Evolutionary conservation across 2,888 invertebrate genomes (phyloP).

Genomic region (Opisthograptis luteolata): DNA sequence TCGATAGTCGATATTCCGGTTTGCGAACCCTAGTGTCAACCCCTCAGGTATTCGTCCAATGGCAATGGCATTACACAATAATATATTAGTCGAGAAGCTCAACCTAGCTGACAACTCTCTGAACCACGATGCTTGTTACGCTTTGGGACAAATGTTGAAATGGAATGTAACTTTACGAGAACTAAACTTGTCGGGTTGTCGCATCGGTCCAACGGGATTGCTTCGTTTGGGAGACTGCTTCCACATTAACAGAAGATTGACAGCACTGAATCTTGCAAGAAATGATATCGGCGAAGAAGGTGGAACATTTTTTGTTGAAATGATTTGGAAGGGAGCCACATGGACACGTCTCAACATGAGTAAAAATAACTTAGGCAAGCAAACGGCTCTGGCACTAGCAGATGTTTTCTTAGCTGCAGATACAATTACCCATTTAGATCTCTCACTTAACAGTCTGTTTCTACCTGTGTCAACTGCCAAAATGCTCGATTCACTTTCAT

Average conservation of each 20-base stretch:
- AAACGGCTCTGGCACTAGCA: slow-evolving; percentile 42
- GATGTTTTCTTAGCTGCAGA: slow-evolving; percentile 46
- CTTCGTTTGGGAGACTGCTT: slow-evolving; percentile 41
- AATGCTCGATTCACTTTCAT: slow-evolving; percentile 43
- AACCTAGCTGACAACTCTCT: slow-evolving; percentile 54
- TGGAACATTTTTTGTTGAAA: slow-evolving; percentile 42
- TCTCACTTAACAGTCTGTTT: slow-evolving; percentile 53
- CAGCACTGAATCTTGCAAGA: slow-evolving; percentile 42
- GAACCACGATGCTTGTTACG: slow-evolving; percentile 54
- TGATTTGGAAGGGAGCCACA: slow-evolving; percentile 37
- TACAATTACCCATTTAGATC: slow-evolving; percentile 47
- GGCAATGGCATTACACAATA: slow-evolving; percentile 49
- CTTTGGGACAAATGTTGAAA: slow-evolving; percentile 51
- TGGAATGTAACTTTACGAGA: slow-evolving; percentile 48
- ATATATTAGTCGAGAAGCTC: slow-evolving; percentile 45
- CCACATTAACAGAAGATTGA: slow-evolving; percentile 41
- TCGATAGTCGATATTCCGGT: too few species aligned
- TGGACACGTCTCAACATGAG: slow-evolving; percentile 45
- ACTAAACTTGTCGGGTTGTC: slow-evolving; percentile 51
- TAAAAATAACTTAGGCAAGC: slow-evolving; percentile 45
- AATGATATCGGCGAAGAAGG: slow-evolving; percentile 54
- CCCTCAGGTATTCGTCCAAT: slow-evolving; percentile 51
- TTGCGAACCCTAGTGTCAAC: too few species aligned
- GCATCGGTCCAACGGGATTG: slow-evolving; percentile 51
- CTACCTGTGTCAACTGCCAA: slow-evolving; percentile 38